Conservation (phyloP, 2,113 vertebrate species). For the Microtus montanus region DNA sequence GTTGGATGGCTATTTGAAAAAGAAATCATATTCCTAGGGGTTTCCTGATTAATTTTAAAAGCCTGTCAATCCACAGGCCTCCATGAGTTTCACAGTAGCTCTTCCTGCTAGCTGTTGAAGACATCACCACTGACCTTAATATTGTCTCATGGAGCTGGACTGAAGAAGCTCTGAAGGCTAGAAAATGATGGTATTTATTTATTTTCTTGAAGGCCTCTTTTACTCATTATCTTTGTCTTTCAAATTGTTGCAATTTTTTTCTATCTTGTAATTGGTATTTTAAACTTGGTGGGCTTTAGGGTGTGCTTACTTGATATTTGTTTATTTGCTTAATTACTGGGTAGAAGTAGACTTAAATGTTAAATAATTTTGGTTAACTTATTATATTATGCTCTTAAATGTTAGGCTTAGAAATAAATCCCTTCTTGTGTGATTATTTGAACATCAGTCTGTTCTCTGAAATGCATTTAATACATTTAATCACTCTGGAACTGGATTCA, state of each 20-base stretch:
- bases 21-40: neutral
- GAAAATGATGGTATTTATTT: neutral
- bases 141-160: neutral
- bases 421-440: neutral
- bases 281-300: neutral
- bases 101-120: neutral
- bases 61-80: neutral
- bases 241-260: neutral
- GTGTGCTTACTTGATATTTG: neutral
- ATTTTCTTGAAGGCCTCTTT: neutral
- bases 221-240: neutral
- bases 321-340: neutral
- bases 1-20: neutral
- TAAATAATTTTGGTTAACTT: neutral
- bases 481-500: slow-evolving; percentile 7
- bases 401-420: neutral
- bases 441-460: neutral
- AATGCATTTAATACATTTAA: neutral
- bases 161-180: neutral
- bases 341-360: neutral
- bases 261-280: slow-evolving; percentile 11
- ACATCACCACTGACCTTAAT: neutral
- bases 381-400: neutral
- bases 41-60: neutral
- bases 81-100: neutral